A percentile compares a stretch with the other conserved stretches of the same genome.
These are phyloP conservation scores for Gastrophysa polygoni DNA, from an alignment of 2,888 invertebrate species.

Conservation along the genomic window DNA sequence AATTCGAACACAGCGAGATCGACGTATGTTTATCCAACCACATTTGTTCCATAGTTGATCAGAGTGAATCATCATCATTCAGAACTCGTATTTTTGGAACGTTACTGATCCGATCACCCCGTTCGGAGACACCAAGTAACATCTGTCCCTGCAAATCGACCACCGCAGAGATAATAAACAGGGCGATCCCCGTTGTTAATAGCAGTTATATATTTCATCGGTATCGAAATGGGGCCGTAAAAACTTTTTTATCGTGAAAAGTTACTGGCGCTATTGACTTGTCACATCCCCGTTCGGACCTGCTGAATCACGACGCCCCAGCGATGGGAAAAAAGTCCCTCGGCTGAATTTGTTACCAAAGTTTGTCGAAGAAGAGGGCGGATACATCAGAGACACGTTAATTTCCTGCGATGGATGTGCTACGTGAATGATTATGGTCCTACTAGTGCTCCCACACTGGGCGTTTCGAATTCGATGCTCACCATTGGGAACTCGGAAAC, in stretches of 20 bases:
- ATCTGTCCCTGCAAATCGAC: background rate
- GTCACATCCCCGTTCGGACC: slow-evolving; percentile 4
- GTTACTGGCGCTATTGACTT: slow-evolving; percentile 16
- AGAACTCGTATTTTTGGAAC: no score
- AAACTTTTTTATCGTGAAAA: slow-evolving; percentile 21
- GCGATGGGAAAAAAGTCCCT: background rate
- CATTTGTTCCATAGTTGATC: no score
- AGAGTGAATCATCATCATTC: no score
- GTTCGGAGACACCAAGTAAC: background rate
- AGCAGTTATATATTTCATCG: slow-evolving; percentile 22
- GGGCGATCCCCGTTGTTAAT: slow-evolving; percentile 1
- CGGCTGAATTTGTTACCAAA: background rate
- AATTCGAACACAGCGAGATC: no score
- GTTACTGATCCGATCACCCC: no score
- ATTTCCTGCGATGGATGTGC: background rate
- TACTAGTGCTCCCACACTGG: no score
- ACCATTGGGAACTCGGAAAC: no score
- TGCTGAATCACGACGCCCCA: background rate
- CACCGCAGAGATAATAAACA: background rate
- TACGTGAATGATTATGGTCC: background rate
- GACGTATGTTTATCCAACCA: no score
- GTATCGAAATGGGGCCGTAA: slow-evolving; percentile 20
- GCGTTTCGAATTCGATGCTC: no score
- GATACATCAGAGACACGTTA: background rate
- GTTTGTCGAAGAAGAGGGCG: background rate